phyloP scores from a whole-genome alignment of 2,113 vertebrate species.

The Chaetura pelagica region DNA sequence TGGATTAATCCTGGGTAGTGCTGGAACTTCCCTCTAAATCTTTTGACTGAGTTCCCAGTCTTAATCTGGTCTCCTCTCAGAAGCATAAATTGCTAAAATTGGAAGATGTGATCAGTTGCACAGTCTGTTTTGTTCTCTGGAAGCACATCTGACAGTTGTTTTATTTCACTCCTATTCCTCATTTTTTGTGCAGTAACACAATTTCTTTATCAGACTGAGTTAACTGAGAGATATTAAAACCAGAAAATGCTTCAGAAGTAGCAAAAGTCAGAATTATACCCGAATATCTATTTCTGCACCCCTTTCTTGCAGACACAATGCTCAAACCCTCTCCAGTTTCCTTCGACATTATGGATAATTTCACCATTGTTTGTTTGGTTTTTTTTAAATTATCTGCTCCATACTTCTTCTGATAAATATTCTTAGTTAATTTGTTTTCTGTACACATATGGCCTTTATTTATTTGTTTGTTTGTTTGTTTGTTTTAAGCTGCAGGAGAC shows the following conservation, averaged over 20 bases:
- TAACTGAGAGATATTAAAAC: background rate
- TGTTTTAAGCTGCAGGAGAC: background rate
- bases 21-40: background rate
- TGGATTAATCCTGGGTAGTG: background rate
- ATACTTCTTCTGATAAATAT: background rate
- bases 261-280: background rate
- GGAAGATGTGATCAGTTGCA: background rate
- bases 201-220: background rate
- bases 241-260: background rate
- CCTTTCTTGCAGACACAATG: background rate
- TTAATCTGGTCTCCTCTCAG: background rate
- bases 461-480: background rate
- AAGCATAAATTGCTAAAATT: background rate
- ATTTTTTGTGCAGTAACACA: background rate
- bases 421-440: background rate
- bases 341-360: background rate
- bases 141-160: background rate
- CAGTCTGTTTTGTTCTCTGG: background rate
- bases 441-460: background rate
- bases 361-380: background rate
- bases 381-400: background rate
- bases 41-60: background rate
- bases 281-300: background rate
- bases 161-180: background rate
- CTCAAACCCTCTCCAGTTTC: background rate